Evolutionary conservation across 2,113 vertebrate species (phyloP), one percentile per base, ranked within the genome.

Genomic region (Phylloscopus trochiloides): DNA sequence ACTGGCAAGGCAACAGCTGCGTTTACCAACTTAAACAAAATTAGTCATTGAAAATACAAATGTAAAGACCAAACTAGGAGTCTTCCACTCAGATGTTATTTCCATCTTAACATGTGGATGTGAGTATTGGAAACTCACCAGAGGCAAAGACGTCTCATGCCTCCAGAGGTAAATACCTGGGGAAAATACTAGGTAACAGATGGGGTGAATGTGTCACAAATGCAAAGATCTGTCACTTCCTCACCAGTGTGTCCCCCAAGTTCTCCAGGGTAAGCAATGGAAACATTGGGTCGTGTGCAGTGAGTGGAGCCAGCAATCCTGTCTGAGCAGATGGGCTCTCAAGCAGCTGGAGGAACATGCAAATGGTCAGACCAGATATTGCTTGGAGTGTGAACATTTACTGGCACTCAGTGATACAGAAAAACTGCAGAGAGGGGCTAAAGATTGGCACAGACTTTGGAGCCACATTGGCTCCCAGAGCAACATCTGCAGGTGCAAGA

Each of bases 1-100:
- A 97, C 95, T 97, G 96, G 96, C 94, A 95, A 95, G 76, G 95
- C 95, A 96, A 57, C 95, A 96, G 92, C 96, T 97, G 96, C 95
- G 89, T 97, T 97, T 97, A 97, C 95, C 91, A 96, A 97, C 93
- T 97, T 84, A 92, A 97, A 97, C 95, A 96, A 87, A 95, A 96
- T 96, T 95, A 95, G 95, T 97, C 95, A 96, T 95, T 96, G 94
- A 96, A 97, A 97, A 96, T 95, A 96, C 77, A 96, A 95, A 94
- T 95, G 93, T 96, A 68, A 87, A 96, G 94, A 92, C 93, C 88
- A 94, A 96, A 94, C 91, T 92, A 91, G 66, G 43, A 97, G 89
- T 84, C 94, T 92, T 96, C 65, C 59, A 92, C 86, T 94, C 92
- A 88, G 91, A 96, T 95, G 91, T 94, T 96, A 89, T 96, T 96